Base-by-base conservation (phyloP, 2,888 invertebrate species). In the Drosophila niveifrons region DNA sequence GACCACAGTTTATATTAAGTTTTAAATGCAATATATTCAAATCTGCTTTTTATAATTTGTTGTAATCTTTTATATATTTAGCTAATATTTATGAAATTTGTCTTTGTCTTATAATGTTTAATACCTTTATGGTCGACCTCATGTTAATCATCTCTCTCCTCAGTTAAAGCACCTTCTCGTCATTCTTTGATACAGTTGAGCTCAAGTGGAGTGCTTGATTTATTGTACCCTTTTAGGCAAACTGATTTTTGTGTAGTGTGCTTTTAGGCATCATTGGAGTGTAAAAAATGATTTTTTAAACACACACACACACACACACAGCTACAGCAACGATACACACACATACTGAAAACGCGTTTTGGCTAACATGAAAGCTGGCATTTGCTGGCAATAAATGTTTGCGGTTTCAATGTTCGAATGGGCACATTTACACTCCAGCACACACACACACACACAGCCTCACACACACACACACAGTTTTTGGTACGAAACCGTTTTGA, bases 381-480 rank as follows among this genome's bases (percentile, higher is more conserved):
- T 87, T 82, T 82, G 77, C 66, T 74, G 70, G 88, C 78, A 82
- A 88, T 85, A 88, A 88, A 88, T 88, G 83, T 85, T 88, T 83
- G 83, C 71, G 83, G 82, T 80, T 75, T 72, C 82, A 63, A 67
- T 70, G 82, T 82, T 81, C 77, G 80, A 74, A 74, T 72, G 69
- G 51, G 57, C 50, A 46, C 57, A 83, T 84, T 86, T 83, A 83
- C 83, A 86, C 72, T 73, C 66, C 64, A 75, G 56, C 71, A 63
- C 63, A 61, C 66, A 64, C 57, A 65, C 57, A 43, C 47, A 34
- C 18, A n/a, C 39, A 55, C 47, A 57, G 23, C 23, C 23, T 23
- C 47, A 59, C 47, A 28, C 23, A 43, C 34, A 46, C 46, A 50
- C 39, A 52, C 17, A 11, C 9, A 18, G 23, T 46, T 50, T 66